A percentile compares a stretch with the other conserved stretches of the same genome.
phyloP scores from a whole-genome alignment of 2,888 invertebrate species.

The Melitaea athalia region DNA sequence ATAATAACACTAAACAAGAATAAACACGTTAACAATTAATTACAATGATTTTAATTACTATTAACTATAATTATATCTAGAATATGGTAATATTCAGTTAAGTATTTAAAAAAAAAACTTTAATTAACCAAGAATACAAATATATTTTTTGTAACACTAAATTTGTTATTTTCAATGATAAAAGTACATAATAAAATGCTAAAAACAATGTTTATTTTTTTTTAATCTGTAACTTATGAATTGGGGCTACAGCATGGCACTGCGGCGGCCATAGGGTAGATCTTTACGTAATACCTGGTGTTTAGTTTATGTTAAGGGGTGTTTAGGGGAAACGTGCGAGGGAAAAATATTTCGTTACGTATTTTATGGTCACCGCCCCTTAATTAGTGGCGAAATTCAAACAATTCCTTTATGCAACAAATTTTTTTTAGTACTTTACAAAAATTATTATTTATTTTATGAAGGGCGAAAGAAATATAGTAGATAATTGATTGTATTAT shows the following conservation, averaged over 20 bases:
- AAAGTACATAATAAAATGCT: no score
- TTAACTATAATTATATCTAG: no score
- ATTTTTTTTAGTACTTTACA: background rate
- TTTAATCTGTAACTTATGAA: conserved; percentile 33
- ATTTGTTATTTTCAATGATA: no score
- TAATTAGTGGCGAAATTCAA: conserved; percentile 26
- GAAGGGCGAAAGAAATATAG: background rate
- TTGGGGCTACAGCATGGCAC: conserved; percentile 50
- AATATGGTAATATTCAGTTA: no score
- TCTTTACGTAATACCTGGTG: conserved; percentile 61
- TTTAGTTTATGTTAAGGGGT: conserved; percentile 56
- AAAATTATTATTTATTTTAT: background rate
- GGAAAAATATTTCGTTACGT: conserved; percentile 43
- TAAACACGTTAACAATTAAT: no score
- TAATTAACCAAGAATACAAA: no score
- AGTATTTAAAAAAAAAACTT: no score
- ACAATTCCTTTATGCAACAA: conserved; percentile 13
- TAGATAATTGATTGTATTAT: no score
- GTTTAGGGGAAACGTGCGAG: conserved; percentile 49
- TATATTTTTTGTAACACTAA: no score
- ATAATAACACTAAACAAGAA: no score
- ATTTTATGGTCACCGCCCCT: conserved; percentile 35
- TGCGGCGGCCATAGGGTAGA: conserved; percentile 57
- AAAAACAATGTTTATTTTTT: background rate
- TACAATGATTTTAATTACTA: no score